Evolutionary conservation across 2,797 vertebrate species (phyloP).

Genomic region (Coreius guichenoti): DNA sequence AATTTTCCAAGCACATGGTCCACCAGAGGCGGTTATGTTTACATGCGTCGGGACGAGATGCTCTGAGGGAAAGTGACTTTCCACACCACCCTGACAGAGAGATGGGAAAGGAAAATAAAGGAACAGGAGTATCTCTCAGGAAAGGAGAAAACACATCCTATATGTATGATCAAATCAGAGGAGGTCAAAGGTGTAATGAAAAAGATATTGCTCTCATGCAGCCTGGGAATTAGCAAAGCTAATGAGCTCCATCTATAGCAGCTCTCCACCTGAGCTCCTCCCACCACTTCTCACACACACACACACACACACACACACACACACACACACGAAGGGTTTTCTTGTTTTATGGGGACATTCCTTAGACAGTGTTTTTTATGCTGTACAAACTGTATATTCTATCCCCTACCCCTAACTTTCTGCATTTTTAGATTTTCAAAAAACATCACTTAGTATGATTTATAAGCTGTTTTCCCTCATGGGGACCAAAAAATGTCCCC

Average conservation of each 20-base stretch:
- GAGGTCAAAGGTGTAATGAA: slow-evolving; percentile 42
- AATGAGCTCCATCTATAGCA: slow-evolving; percentile 46
- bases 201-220: slow-evolving; percentile 56
- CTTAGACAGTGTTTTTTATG: not conserved
- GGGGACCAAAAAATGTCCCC: no score
- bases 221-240: slow-evolving; percentile 43
- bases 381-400: not conserved
- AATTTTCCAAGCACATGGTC: slow-evolving; percentile 51
- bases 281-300: slow-evolving; percentile 17
- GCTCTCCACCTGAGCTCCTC: slow-evolving; percentile 13
- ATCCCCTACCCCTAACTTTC: not conserved
- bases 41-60: slow-evolving; percentile 34
- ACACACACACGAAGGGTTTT: not conserved
- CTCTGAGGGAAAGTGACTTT: slow-evolving; percentile 55
- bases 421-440: not conserved
- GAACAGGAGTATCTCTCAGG: slow-evolving; percentile 14
- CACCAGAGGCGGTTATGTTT: slow-evolving; percentile 50
- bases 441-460: not conserved
- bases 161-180: slow-evolving; percentile 44
- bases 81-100: slow-evolving; percentile 15
- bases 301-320: slow-evolving; percentile 1
- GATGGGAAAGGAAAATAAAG: slow-evolving; percentile 43
- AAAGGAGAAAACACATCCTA: slow-evolving; percentile 1
- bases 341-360: not conserved
- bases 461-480: not conserved